Percentiles rank a stretch among this genome's conserved stretches.
Evolutionary conservation across 2,888 invertebrate genomes (phyloP).

Genomic region (Mactromeris polynyma): DNA sequence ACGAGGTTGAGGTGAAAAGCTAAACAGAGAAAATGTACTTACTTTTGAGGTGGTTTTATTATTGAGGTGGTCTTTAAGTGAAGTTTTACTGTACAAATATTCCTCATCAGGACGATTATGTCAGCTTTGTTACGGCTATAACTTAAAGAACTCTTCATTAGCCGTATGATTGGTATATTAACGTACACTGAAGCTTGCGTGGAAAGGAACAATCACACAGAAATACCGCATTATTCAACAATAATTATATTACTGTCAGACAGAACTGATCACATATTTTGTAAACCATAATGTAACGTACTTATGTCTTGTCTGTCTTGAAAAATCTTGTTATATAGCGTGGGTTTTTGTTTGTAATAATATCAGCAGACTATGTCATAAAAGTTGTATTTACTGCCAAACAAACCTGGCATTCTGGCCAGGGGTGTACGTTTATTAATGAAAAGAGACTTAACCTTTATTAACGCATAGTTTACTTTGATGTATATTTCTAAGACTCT

Average conservation of each 20-base stretch:
- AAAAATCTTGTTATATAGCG: not conserved
- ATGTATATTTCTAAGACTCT: too few relatives aligned
- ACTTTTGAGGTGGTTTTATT: too few relatives aligned
- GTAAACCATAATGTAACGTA: not conserved
- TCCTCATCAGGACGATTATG: not conserved
- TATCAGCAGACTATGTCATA: not conserved
- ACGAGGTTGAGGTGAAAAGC: too few relatives aligned
- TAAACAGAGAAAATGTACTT: too few relatives aligned
- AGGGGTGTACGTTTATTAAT: not conserved
- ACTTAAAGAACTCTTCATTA: too few relatives aligned
- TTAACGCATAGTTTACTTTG: not conserved
- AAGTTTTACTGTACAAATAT: too few relatives aligned
- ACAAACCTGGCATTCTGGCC: not conserved
- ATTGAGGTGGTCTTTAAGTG: too few relatives aligned
- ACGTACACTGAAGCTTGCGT: not conserved
- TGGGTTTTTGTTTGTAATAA: not conserved
- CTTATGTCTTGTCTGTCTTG: not conserved
- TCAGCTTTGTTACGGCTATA: not conserved
- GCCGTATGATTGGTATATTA: not conserved
- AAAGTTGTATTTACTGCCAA: not conserved
- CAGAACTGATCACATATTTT: not conserved
- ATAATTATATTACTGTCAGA: constrained; percentile 1
- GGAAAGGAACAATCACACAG: not conserved
- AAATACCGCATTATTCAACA: constrained; percentile 1
- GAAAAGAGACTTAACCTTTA: not conserved